Conservation (phyloP, 2,113 vertebrate species). For the Camelus dromedarius region DNA sequence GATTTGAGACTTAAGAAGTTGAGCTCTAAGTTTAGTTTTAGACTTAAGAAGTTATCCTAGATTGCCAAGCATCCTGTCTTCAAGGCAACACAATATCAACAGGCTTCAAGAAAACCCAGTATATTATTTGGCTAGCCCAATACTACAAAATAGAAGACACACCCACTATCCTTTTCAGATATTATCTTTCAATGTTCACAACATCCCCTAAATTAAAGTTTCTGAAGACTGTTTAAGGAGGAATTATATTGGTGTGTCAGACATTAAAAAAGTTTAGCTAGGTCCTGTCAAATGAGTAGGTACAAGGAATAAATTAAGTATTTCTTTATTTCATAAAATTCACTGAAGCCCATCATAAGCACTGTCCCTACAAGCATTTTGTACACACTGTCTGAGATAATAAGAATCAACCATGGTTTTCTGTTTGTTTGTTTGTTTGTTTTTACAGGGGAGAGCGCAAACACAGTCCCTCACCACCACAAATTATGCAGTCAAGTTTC, state of each 20-base stretch:
- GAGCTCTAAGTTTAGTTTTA: background rate
- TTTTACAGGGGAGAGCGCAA: no score
- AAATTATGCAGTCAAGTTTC: no score
- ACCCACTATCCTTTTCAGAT: conserved; percentile 11
- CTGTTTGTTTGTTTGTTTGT: no score
- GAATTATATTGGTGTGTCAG: conserved; percentile 2
- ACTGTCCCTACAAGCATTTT: background rate
- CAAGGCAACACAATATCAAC: conserved; percentile 3
- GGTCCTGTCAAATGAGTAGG: conserved; percentile 5
- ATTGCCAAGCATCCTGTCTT: background rate
- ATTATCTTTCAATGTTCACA: conserved; percentile 28
- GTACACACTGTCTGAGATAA: background rate
- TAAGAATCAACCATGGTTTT: background rate
- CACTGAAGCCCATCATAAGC: background rate
- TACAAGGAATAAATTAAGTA: conserved; percentile 44
- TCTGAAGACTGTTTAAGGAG: conserved; percentile 51
- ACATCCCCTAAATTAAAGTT: conserved; percentile 16
- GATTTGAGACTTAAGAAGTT: conserved; percentile 10
- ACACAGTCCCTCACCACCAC: no score
- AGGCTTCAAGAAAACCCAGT: background rate
- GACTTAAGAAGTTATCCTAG: background rate
- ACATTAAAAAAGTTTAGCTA: conserved; percentile 15
- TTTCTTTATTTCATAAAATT: conserved; percentile 39
- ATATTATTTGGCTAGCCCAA: background rate
- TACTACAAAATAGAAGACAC: background rate